These are phyloP conservation scores for Pelosia muscerda DNA, from an alignment of 2,888 invertebrate species.

Conservation along the genomic window DNA sequence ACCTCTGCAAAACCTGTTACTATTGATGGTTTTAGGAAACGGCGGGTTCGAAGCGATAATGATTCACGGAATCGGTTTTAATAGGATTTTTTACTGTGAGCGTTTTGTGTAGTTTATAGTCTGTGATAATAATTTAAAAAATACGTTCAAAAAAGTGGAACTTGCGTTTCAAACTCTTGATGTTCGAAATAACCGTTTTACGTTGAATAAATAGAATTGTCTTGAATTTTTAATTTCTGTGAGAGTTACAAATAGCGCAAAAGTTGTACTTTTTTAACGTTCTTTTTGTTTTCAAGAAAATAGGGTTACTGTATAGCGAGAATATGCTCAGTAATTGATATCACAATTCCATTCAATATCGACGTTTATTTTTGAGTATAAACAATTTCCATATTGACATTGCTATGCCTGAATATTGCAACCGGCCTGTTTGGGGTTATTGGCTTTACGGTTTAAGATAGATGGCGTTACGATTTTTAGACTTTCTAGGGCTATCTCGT, in stretches of 20 bases:
- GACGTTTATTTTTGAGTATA: slow-evolving; percentile 53
- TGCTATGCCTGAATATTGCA: slow-evolving; percentile 55
- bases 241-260: slow-evolving; percentile 1
- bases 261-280: slow-evolving; percentile 38
- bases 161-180: slow-evolving; percentile 24
- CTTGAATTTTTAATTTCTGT: not conserved
- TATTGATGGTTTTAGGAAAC: slow-evolving; percentile 49
- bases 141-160: slow-evolving; percentile 31
- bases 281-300: slow-evolving; percentile 42
- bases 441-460: slow-evolving; percentile 55
- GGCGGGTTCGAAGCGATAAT: slow-evolving; percentile 45
- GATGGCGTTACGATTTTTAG: slow-evolving; percentile 65
- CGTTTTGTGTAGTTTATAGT: slow-evolving; percentile 46
- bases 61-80: slow-evolving; percentile 64
- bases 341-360: slow-evolving; percentile 61
- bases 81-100: slow-evolving; percentile 46
- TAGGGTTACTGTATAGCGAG: slow-evolving; percentile 39
- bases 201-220: not conserved
- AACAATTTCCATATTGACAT: slow-evolving; percentile 45
- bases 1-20: slow-evolving; percentile 39
- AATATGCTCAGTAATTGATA: slow-evolving; percentile 52
- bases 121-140: slow-evolving; percentile 40
- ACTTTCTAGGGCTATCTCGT: slow-evolving; percentile 57
- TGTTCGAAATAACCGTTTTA: slow-evolving; percentile 13
- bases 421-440: slow-evolving; percentile 53